Evolutionary conservation across 1,140 invertebrate species (phyloP).

Genomic region (Panagrolaimus sp.): DNA sequence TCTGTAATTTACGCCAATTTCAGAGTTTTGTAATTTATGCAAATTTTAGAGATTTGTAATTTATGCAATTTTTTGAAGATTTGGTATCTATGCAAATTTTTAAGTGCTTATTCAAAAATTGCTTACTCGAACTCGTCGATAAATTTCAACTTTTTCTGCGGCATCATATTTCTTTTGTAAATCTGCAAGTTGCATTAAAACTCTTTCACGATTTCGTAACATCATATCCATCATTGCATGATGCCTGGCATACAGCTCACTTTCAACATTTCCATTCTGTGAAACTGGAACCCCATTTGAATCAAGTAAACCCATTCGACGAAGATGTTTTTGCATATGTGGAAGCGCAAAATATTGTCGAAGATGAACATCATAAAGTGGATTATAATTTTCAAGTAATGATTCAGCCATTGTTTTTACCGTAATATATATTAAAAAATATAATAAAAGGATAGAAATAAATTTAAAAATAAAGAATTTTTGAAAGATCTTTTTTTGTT

Average conservation of each 20-base stretch:
- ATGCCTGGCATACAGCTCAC: slow-evolving; percentile 44
- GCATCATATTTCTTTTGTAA: slow-evolving; percentile 54
- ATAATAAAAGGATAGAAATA: no score
- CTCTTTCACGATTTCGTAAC: slow-evolving; percentile 49
- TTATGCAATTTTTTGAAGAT: no score
- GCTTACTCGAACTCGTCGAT: slow-evolving; percentile 45
- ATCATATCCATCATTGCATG: slow-evolving; percentile 56
- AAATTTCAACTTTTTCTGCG: slow-evolving; percentile 56
- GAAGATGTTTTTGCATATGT: slow-evolving; percentile 57
- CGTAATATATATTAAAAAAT: no score
- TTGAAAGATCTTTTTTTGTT: no score
- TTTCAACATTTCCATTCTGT: slow-evolving; percentile 28
- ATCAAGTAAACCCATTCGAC: slow-evolving; percentile 48
- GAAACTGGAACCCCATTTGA: slow-evolving; percentile 35
- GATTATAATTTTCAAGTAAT: slow-evolving; percentile 40
- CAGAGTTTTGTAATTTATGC: no score
- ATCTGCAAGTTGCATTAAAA: slow-evolving; percentile 51
- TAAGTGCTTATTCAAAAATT: background rate
- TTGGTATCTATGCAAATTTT: no score
- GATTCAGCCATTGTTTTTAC: slow-evolving; percentile 28
- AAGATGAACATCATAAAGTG: slow-evolving; percentile 53
- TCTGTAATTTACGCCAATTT: no score
- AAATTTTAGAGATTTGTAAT: no score
- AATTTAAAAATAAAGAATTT: no score
- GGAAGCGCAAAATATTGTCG: slow-evolving; percentile 55